Base-by-base conservation (phyloP, 2,797 vertebrate genomes). In the Clarias platycephalus region DNA sequence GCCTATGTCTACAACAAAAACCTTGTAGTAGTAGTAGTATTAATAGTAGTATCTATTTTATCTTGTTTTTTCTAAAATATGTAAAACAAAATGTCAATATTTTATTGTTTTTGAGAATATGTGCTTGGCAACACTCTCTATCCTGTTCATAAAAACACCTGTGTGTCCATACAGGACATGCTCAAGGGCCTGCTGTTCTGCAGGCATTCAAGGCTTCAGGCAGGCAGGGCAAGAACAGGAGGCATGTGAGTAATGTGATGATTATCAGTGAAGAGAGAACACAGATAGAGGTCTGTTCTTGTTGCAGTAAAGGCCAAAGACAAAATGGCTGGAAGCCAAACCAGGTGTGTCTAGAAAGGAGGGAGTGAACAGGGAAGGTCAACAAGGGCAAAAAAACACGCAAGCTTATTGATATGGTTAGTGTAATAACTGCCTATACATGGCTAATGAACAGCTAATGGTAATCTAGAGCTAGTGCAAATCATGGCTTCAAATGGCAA, bases 181-280 rank as follows among this genome's bases (percentile, higher is more conserved):
- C 76, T 63, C 58, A 4, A 63, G 76, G 44, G 80, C 40, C 63
- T 81, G 55, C 9, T 40, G 80, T 64, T 64, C 77, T 66, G 78
- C 85, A 85, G 78, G 74, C 34, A 31, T 31, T 75, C 15, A 20
- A 63, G 71, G 57, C 68, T 82, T 63, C 76, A 75, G 80, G 78
- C 70, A 84, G 85, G 90, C 87, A 84, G 89, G 79, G 76, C 64
- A 67, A 76, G 68, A 82, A 85, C 63, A 93, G 87, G 88, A 94
- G 89, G 93, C 92, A 95, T 94, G 93, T 88, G 80, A 94, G 93
- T 92, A 92, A 95, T 94, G 94, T 89, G 93, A 94, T 94, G 93
- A 94, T 93, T 95, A 94, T 93, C 93, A 91, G 82, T 66, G 49
- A 18, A 76, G n/a, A 87, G 90, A 88, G 91, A 92, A 93, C 92